Base-by-base conservation (phyloP, 1,140 invertebrate genomes). In the Tenebrio molitor region DNA sequence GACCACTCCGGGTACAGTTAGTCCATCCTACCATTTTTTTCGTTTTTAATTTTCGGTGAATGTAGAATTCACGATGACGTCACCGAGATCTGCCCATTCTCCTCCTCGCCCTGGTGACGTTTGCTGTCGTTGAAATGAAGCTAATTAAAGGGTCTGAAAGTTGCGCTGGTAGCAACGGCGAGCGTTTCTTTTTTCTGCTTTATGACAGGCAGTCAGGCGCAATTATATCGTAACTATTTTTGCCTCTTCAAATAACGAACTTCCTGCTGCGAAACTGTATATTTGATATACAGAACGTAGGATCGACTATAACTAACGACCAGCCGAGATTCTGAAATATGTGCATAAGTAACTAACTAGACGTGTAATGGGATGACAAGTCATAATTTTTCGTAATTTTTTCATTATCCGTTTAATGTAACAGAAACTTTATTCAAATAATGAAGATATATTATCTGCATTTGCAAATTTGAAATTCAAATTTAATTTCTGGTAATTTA, bases 141-240 rank as follows among this genome's bases (percentile, higher is more conserved):
- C 53, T 62, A 62, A 62, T 62, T 62, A 62, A 62, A 25, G 53
- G 53, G 53, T 62, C 10, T 12, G 29, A n/a, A n/a, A 8, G 17
- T 62, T 29, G 16, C 12, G 36, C 36, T 39, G 36, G 36, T 39
- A 39, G 36, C 36, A n/a, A 39, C 12, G n/a, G 5, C 12, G 5
- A 12, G 23, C 14, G 12, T 66, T 41, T 23, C 14, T 66, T 29
- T 66, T 58, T 58, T 29, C 23, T 12, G 21, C 4, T 58, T 58
- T 58, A 58, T 58, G 65, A 46, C 29, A 42, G 39, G 36, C 19
- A 66, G 39, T 42, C 64, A 17, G 33, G 23, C 25, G 65, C 65
- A 68, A 68, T 68, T 68, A 68, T 68, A 68, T 68, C 29, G 41
- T 50, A 68, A 46, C 65, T 15, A 68, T 68, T 68, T 68, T 68